Percentiles rank a stretch among this genome's conserved stretches.
These are phyloP conservation scores for Dipodomys spectabilis DNA, from an alignment of 2,113 vertebrate species.

Conservation along the genomic window DNA sequence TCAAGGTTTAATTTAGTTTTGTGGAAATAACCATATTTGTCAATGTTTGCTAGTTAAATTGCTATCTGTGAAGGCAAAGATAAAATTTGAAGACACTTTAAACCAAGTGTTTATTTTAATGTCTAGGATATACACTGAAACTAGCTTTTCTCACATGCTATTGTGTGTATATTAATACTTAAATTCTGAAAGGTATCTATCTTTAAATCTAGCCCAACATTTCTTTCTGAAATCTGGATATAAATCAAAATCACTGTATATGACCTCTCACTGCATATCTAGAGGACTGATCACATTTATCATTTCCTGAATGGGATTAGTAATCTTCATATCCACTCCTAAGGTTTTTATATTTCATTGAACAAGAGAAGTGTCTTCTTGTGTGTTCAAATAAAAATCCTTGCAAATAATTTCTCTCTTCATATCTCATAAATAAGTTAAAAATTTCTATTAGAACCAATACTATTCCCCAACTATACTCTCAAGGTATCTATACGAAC, in stretches of 20 bases:
- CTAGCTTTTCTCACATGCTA: background rate
- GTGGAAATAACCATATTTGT: background rate
- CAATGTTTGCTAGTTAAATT: background rate
- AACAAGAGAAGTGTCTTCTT: background rate
- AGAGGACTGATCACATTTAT: background rate
- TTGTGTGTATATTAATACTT: background rate
- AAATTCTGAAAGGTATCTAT: background rate
- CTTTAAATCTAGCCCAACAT: background rate
- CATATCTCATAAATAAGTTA: background rate
- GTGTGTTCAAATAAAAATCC: background rate
- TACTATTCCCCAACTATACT: background rate
- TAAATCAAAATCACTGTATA: background rate
- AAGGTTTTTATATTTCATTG: background rate
- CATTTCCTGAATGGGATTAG: background rate
- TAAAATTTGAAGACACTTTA: background rate
- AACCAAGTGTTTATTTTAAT: background rate
- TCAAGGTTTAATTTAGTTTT: conserved; percentile 6
- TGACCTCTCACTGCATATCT: background rate
- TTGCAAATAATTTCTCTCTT: background rate
- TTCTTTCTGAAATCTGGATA: background rate
- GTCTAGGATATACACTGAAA: background rate
- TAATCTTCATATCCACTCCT: background rate
- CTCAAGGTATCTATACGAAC: background rate
- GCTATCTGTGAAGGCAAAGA: background rate
- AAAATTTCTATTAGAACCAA: background rate